A percentile compares a stretch with the other conserved stretches of the same genome.
Evolutionary conservation across 1,140 invertebrate genomes (phyloP).

Genomic region (Drosophila mauritiana): DNA sequence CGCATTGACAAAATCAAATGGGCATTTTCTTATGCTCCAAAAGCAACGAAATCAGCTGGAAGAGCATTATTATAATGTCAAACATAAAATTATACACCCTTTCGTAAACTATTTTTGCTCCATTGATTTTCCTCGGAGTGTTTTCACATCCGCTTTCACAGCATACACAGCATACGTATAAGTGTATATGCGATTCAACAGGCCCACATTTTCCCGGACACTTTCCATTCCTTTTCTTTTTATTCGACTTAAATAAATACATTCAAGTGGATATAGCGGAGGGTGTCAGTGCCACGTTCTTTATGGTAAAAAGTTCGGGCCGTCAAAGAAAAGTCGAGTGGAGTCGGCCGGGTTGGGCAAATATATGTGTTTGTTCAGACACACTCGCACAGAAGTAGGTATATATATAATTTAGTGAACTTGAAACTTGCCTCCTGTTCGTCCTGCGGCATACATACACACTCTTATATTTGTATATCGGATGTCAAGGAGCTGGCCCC

Average conservation of each 20-base stretch:
- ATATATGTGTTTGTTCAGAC: slow-evolving; percentile 64
- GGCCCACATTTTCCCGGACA: slow-evolving; percentile 26
- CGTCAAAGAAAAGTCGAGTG: slow-evolving; percentile 46
- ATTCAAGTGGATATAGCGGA: slow-evolving; percentile 42
- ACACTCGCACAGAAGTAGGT: slow-evolving; percentile 40
- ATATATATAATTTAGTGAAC: slow-evolving; percentile 80
- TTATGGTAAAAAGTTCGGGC: slow-evolving; percentile 71
- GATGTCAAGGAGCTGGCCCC: slow-evolving; percentile 58
- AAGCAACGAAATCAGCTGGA: slow-evolving; percentile 42
- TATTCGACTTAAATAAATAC: slow-evolving; percentile 80
- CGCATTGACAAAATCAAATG: neutral
- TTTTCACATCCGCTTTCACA: slow-evolving; percentile 9
- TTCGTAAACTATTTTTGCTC: slow-evolving; percentile 34
- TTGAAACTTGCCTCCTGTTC: slow-evolving; percentile 63
- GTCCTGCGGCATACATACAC: slow-evolving; percentile 34
- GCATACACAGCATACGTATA: neutral
- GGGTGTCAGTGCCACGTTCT: slow-evolving; percentile 52
- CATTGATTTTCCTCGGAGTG: slow-evolving; percentile 39
- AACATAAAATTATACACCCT: slow-evolving; percentile 27
- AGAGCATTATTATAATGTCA: slow-evolving; percentile 34
- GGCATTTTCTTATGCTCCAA: slow-evolving; percentile 1
- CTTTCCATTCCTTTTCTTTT: slow-evolving; percentile 34
- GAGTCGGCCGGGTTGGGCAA: slow-evolving; percentile 51
- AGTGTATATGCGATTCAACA: slow-evolving; percentile 33
- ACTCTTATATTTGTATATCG: slow-evolving; percentile 54